These are phyloP conservation scores for Lemur catta DNA, from an alignment of 2,797 vertebrate species.

Conservation along the genomic window DNA sequence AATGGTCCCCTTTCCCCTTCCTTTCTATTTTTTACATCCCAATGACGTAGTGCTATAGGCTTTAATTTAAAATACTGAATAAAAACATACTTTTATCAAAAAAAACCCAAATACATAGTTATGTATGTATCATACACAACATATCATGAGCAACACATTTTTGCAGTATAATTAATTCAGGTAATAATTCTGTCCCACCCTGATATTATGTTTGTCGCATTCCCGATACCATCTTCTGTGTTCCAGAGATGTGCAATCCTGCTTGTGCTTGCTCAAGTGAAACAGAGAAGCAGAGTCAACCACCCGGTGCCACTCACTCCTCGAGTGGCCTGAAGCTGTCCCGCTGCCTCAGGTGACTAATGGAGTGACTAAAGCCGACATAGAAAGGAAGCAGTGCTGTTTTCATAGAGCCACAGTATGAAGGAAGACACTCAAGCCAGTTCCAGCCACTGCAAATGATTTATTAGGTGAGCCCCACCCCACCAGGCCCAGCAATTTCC, in stretches of 20 bases:
- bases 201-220: background rate
- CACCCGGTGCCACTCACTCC: background rate
- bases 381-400: background rate
- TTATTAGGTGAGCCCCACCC: constrained; percentile 49
- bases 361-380: constrained; percentile 36
- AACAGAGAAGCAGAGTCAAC: background rate
- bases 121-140: background rate
- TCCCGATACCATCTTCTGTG: constrained; percentile 10
- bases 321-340: background rate
- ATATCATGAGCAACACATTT: constrained; percentile 16
- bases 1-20: background rate
- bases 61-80: background rate
- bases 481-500: constrained; percentile 34
- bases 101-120: background rate
- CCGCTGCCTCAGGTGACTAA: constrained; percentile 35
- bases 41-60: background rate
- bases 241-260: constrained; percentile 14
- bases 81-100: background rate
- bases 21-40: background rate
- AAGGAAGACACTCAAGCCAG: constrained; percentile 25
- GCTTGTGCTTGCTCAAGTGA: constrained; percentile 49
- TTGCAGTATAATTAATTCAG: constrained; percentile 46
- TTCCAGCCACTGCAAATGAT: constrained; percentile 5
- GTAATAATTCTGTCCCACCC: constrained; percentile 15
- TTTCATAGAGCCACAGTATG: background rate